Base-by-base conservation (phyloP, 1,140 invertebrate species). In the Bicyclus anynana region DNA sequence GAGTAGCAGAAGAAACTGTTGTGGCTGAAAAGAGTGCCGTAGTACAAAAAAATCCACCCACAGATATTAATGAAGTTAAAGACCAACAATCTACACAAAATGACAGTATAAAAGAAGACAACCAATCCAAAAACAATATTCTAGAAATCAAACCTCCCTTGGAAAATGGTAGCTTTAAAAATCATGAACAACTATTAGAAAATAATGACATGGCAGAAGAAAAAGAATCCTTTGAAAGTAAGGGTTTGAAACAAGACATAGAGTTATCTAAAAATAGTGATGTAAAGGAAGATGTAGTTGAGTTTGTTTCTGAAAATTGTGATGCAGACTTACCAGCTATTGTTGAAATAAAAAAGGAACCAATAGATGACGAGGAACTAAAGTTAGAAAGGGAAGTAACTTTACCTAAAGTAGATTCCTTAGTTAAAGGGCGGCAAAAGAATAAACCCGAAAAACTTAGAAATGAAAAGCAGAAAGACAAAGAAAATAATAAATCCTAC, bases 311-410 rank as follows among this genome's bases (percentile, higher is more conserved):
- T 26, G 35, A 49, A 38, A 49, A 17, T 9, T 18, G 14, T 26
- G 23, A 35, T 14, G 35, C 13, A 17, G 56, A 54, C 42, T 27
- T 53, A n/a, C 47, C 53, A 13, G 16, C 47, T 37, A 46, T 67
- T 52, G 63, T 80, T 51, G 62, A 73, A 52, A 79, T 85, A 49
- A 89, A 87, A 73, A 77, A 84, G 74, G 75, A 84, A 60, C 84
- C 84, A 5, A 17, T 83, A 35, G 84, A 86, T 59, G 74, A 78
- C 44, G 76, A 78, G 44, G 80, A 80, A 60, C 35, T 59, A 23
- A 57, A 64, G 48, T 38, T 52, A 18, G 59, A 65, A 58, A 61
- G 42, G 57, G 18, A 48, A 20, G 14, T 26, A 6, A 13, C 12
- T n/a, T 26, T 64, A 73, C 44, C 42, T 48, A 50, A 33, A 17